These are phyloP conservation scores for Dreissena polymorpha DNA, from an alignment of 1,140 invertebrate genomes.

Conservation along the genomic window DNA sequence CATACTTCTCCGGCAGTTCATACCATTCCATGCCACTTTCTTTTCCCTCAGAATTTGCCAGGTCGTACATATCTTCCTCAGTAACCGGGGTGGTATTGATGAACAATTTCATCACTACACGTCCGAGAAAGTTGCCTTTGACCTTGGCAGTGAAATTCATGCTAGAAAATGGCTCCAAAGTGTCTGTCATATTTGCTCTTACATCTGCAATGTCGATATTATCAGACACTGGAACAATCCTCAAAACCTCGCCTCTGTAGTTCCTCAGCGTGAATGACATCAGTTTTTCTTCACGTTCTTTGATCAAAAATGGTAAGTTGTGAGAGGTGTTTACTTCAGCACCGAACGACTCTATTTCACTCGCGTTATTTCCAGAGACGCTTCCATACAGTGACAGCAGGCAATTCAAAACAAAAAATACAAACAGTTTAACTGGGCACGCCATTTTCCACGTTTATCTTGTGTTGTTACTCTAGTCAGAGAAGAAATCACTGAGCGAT, in stretches of 20 bases:
- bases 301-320: constrained; percentile 23
- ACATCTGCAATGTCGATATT: constrained; percentile 26
- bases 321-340: constrained; percentile 8
- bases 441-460: constrained; percentile 23
- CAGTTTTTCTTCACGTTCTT: constrained; percentile 36
- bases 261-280: constrained; percentile 30
- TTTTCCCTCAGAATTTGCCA: constrained; percentile 4
- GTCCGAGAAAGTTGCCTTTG: constrained; percentile 55
- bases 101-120: constrained; percentile 45
- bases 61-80: constrained; percentile 25
- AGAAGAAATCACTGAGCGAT: no score
- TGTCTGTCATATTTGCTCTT: neutral
- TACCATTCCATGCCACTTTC: constrained; percentile 46
- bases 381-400: constrained; percentile 29
- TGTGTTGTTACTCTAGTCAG: neutral
- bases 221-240: constrained; percentile 14
- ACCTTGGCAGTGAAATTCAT: constrained; percentile 44
- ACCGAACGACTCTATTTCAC: constrained; percentile 9
- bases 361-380: constrained; percentile 45
- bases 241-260: constrained; percentile 16
- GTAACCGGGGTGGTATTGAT: constrained; percentile 42
- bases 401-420: constrained; percentile 45
- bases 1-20: constrained; percentile 52
- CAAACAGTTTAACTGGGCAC: constrained; percentile 43
- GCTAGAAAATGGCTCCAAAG: neutral